phyloP scores from a whole-genome alignment of 2,797 vertebrate genomes.

The Tamandua tetradactyla region DNA sequence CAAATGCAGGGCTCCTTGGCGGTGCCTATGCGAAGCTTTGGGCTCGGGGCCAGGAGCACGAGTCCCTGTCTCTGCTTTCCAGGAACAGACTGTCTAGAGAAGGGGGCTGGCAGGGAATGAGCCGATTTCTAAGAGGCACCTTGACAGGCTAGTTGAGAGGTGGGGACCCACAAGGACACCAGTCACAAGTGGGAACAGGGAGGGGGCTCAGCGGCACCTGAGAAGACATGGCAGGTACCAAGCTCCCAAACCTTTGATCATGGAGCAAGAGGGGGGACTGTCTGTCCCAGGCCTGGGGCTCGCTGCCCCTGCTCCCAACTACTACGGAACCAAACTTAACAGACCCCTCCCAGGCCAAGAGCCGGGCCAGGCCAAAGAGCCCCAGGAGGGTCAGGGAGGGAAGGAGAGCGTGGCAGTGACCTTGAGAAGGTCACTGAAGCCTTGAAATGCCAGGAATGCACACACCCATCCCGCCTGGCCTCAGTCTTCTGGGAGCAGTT shows the following conservation, averaged over 20 bases:
- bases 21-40: neutral
- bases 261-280: no score
- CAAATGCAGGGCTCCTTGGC: neutral
- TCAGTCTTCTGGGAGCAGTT: neutral
- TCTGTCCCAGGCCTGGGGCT: neutral
- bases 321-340: neutral
- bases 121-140: accelerated
- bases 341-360: neutral
- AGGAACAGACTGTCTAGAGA: neutral
- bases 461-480: accelerated
- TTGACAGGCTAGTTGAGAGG: accelerated
- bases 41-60: neutral
- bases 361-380: neutral
- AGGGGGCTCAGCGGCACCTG: no score
- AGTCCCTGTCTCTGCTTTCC: neutral
- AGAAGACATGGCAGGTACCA: no score
- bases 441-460: accelerated
- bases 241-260: neutral
- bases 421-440: neutral
- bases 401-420: neutral
- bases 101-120: accelerated
- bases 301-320: no score
- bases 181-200: neutral
- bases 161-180: neutral
- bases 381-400: neutral